Conservation (phyloP, 2,888 invertebrate species). For the Polydrusus cervinus region DNA sequence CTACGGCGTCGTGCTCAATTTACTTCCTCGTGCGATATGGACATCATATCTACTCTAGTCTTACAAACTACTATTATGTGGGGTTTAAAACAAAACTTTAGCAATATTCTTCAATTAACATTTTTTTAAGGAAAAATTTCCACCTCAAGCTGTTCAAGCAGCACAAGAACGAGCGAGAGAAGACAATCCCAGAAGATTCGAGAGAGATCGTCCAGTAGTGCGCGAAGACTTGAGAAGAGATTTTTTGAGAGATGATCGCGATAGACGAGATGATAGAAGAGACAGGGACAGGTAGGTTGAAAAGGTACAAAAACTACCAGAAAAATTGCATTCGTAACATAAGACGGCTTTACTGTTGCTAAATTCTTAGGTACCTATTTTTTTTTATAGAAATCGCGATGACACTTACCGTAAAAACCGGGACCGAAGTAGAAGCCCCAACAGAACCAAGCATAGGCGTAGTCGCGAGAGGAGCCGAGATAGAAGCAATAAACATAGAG, state of each 20-base stretch:
- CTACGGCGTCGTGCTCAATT: too few species aligned
- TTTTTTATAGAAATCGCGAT: slow-evolving; percentile 60
- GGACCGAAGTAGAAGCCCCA: slow-evolving; percentile 57
- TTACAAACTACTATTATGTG: too few species aligned
- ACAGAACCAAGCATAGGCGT: slow-evolving; percentile 50
- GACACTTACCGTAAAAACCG: slow-evolving; percentile 56
- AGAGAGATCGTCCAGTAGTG: slow-evolving; percentile 59
- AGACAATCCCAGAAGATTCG: slow-evolving; percentile 58
- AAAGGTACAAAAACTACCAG: slow-evolving; percentile 27
- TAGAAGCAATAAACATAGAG: slow-evolving; percentile 60
- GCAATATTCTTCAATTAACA: not conserved
- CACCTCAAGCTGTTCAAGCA: slow-evolving; percentile 66
- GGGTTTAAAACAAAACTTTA: slow-evolving; percentile 13
- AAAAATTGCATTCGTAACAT: not conserved
- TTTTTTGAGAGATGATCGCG: slow-evolving; percentile 66
- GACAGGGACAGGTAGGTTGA: slow-evolving; percentile 62
- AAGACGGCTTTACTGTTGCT: not conserved
- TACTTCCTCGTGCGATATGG: too few species aligned
- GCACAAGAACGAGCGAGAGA: slow-evolving; percentile 65
- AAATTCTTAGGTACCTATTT: slow-evolving; percentile 1
- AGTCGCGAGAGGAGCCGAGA: slow-evolving; percentile 56
- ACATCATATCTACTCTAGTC: too few species aligned
- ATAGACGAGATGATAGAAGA: slow-evolving; percentile 61
- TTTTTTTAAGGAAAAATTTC: slow-evolving; percentile 65
- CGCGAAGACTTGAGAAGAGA: slow-evolving; percentile 64